Percentiles rank a stretch among this genome's conserved stretches.
Evolutionary conservation across 2,888 invertebrate species (phyloP).

Genomic region (Stenodema calcarata): DNA sequence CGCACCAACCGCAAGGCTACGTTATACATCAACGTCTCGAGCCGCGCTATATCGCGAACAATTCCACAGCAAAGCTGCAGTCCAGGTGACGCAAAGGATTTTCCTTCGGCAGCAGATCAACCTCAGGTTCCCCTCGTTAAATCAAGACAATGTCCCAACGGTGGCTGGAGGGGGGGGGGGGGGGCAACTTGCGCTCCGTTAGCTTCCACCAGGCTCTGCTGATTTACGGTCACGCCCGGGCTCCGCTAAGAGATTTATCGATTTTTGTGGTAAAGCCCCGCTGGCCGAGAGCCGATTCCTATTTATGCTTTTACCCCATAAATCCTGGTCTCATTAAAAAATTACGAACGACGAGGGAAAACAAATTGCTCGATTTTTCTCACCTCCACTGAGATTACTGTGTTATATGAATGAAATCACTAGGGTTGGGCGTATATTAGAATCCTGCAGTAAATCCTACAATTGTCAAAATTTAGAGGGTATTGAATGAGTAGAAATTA

Average conservation of each 20-base stretch:
- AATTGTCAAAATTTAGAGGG: too few species aligned
- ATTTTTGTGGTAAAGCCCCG: slow-evolving; percentile 16
- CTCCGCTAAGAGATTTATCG: not conserved
- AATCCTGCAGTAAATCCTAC: too few species aligned
- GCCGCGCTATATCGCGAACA: not conserved
- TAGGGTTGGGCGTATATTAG: too few species aligned
- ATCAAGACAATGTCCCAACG: not conserved
- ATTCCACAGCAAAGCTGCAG: not conserved
- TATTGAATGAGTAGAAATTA: too few species aligned
- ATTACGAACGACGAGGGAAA: not conserved
- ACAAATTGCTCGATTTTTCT: not conserved
- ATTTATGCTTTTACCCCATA: slow-evolving; percentile 12
- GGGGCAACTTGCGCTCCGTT: not conserved
- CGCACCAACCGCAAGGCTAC: not conserved
- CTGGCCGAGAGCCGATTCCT: not conserved
- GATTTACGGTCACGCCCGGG: slow-evolving; percentile 17
- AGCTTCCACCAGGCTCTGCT: slow-evolving; percentile 13
- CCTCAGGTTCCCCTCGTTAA: not conserved
- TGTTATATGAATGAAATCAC: too few species aligned
- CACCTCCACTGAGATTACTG: not conserved
- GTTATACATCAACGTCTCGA: not conserved
- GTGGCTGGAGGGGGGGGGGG: not conserved
- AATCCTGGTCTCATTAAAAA: not conserved
- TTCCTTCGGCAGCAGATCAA: not conserved
- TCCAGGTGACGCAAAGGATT: not conserved